Conservation (phyloP, 2,888 invertebrate genomes). For the Andrena flavipes region DNA sequence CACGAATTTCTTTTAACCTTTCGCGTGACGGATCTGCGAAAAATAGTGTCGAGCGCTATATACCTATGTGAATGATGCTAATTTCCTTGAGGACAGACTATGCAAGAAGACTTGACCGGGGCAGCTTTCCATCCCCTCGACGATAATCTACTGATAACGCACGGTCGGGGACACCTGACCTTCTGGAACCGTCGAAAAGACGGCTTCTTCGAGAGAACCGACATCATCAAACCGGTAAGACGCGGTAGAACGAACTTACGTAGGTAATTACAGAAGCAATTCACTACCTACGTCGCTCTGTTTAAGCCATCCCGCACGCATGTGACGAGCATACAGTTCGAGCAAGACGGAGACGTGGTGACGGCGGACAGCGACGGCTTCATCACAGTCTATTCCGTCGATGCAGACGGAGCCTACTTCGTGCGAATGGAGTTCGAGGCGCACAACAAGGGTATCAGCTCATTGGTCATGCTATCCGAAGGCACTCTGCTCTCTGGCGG, state of each 20-base stretch:
- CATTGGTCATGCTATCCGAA: slow-evolving; percentile 94
- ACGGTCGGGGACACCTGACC: slow-evolving; percentile 95
- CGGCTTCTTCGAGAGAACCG: slow-evolving; percentile 95
- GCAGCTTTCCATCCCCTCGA: slow-evolving; percentile 96
- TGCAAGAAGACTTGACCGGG: slow-evolving; percentile 94
- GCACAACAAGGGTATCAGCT: slow-evolving; percentile 94
- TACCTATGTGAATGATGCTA: background rate
- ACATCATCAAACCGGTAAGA: slow-evolving; percentile 92
- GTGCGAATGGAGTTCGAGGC: slow-evolving; percentile 96
- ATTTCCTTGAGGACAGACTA: slow-evolving; percentile 87
- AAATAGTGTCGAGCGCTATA: no score
- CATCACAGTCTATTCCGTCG: slow-evolving; percentile 95
- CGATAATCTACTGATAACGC: slow-evolving; percentile 95
- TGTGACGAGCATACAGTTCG: slow-evolving; percentile 95
- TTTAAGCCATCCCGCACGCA: slow-evolving; percentile 92
- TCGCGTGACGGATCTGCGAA: no score
- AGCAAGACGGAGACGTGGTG: slow-evolving; percentile 96
- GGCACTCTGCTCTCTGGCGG: slow-evolving; percentile 96
- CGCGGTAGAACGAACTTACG: background rate
- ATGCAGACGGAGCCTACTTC: slow-evolving; percentile 95
- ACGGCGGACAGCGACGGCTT: slow-evolving; percentile 97
- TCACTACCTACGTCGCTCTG: slow-evolving; percentile 21
- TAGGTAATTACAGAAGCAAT: background rate
- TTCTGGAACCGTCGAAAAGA: slow-evolving; percentile 97
- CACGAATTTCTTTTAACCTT: no score